Evolutionary conservation across 1,140 invertebrate genomes (phyloP).

Genomic region (Bicyclus anynana): DNA sequence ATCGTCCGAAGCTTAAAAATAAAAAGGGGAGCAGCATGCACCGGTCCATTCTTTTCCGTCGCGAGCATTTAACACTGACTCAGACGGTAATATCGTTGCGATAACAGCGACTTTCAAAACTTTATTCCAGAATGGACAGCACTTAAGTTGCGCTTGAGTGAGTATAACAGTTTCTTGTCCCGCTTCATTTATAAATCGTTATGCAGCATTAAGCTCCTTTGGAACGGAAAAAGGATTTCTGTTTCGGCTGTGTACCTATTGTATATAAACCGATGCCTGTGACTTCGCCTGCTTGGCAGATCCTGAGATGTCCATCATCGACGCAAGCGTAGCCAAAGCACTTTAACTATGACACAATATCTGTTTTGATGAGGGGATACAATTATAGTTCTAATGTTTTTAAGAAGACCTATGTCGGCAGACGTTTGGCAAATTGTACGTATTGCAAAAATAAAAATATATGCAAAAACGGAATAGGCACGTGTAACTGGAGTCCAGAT

Average conservation of each 20-base stretch:
- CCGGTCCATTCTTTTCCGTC: slow-evolving; percentile 26
- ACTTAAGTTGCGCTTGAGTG: slow-evolving; percentile 13
- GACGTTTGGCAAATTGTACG: too few relatives aligned
- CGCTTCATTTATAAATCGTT: slow-evolving; percentile 1
- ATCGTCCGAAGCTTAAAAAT: slow-evolving; percentile 21
- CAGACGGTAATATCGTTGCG: slow-evolving; percentile 27
- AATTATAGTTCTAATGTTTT: too few relatives aligned
- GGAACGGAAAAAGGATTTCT: neutral
- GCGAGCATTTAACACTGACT: slow-evolving; percentile 28
- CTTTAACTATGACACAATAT: too few relatives aligned
- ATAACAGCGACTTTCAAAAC: slow-evolving; percentile 27
- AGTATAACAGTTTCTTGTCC: slow-evolving; percentile 14
- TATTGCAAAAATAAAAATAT: too few relatives aligned
- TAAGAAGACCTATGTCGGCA: too few relatives aligned
- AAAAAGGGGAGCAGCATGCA: slow-evolving; percentile 16
- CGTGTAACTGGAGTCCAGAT: too few relatives aligned
- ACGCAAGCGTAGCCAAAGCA: too few relatives aligned
- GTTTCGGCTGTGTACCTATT: neutral
- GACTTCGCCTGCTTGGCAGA: too few relatives aligned
- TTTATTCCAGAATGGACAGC: slow-evolving; percentile 30
- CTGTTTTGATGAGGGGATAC: too few relatives aligned
- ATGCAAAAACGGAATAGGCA: too few relatives aligned
- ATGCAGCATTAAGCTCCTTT: neutral
- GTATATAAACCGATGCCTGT: too few relatives aligned
- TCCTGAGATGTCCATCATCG: too few relatives aligned